Percentiles rank a stretch among this genome's conserved stretches.
Evolutionary conservation across 2,797 vertebrate genomes (phyloP).

Genomic region (Myoxocephalus aenaeus): DNA sequence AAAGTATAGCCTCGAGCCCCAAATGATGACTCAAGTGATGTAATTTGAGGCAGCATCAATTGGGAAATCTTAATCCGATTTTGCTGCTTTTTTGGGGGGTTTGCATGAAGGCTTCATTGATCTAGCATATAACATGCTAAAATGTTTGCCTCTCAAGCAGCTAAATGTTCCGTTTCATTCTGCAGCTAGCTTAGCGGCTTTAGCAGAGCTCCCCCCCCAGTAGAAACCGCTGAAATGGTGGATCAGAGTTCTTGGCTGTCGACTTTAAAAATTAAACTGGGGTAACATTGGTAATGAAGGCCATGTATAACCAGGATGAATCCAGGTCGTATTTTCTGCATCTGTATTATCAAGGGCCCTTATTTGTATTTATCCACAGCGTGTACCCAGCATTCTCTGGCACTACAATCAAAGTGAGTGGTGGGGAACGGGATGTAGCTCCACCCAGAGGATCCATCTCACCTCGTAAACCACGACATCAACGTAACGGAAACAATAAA

Average conservation of each 20-base stretch:
- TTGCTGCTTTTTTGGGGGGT: too few species aligned
- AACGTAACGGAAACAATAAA: not conserved
- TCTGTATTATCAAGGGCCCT: not conserved
- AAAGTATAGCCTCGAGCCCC: too few species aligned
- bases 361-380: constrained; percentile 4
- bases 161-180: too few species aligned
- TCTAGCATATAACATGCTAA: not conserved
- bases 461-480: constrained; percentile 15
- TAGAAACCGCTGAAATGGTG: not conserved
- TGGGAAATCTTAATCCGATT: too few species aligned
- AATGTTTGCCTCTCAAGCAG: too few species aligned
- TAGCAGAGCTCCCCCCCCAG: not conserved
- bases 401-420: constrained; percentile 29
- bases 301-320: not conserved
- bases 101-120: too few species aligned
- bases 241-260: not conserved
- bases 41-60: too few species aligned
- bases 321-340: constrained; percentile 4
- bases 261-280: not conserved
- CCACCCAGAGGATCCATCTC: constrained; percentile 9
- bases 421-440: constrained; percentile 1
- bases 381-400: not conserved
- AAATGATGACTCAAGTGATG: too few species aligned
- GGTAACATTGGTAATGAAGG: not conserved
- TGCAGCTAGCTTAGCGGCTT: not conserved